These are phyloP conservation scores for Strigamia crassipes DNA, from an alignment of 2,888 invertebrate genomes.

Conservation along the genomic window DNA sequence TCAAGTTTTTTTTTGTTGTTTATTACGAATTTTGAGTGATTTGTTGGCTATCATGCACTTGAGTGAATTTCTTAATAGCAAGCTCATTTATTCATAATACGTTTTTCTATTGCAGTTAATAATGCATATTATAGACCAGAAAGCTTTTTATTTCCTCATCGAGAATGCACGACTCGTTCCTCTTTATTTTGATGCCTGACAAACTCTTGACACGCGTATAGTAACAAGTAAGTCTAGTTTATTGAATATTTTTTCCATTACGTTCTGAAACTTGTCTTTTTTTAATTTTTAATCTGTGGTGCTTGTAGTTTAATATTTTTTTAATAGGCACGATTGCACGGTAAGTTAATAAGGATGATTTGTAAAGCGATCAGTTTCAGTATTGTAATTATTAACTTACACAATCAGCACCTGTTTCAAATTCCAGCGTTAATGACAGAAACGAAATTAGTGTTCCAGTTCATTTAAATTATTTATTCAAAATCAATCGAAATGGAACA, in stretches of 20 bases:
- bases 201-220: not conserved
- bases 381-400: not conserved
- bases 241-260: not conserved
- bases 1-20: no score
- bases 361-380: not conserved
- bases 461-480: not conserved
- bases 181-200: constrained; percentile 1
- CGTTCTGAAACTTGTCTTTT: not conserved
- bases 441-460: not conserved
- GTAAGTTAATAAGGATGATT: not conserved
- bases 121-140: not conserved
- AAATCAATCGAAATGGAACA: not conserved
- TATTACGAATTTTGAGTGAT: no score
- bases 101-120: constrained; percentile 3
- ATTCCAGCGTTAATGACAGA: not conserved
- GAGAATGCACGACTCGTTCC: not conserved
- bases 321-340: not conserved
- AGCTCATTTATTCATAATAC: not conserved
- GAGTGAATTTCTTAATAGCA: not conserved
- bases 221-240: not conserved
- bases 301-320: not conserved
- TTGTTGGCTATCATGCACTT: not conserved
- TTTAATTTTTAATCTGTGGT: not conserved
- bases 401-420: not conserved
- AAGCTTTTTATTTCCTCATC: not conserved